phyloP scores from a whole-genome alignment of 1,140 invertebrate species.

The Pollicipes pollicipes region DNA sequence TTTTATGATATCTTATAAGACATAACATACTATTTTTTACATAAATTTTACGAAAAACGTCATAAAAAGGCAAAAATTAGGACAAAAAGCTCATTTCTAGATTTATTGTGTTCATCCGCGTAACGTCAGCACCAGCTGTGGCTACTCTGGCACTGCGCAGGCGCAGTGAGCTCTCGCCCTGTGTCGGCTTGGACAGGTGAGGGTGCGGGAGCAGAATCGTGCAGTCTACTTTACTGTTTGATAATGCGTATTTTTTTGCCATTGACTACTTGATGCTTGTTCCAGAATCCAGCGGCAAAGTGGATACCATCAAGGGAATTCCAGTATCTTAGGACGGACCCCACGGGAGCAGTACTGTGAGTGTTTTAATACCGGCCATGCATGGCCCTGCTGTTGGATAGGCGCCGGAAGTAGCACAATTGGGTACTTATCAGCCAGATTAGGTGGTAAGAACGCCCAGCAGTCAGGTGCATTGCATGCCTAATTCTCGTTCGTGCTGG shows the following conservation, averaged over 20 bases:
- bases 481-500: no score
- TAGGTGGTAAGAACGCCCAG: no score
- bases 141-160: background rate
- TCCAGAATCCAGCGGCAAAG: background rate
- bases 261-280: background rate
- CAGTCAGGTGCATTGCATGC: no score
- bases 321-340: background rate
- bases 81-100: background rate
- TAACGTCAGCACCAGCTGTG: background rate
- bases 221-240: background rate
- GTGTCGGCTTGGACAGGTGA: background rate
- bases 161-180: background rate
- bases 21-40: no score
- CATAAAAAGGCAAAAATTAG: no score
- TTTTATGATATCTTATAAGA: no score
- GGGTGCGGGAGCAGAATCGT: background rate
- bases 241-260: background rate
- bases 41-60: no score
- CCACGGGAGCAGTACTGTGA: background rate
- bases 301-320: background rate
- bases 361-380: no score
- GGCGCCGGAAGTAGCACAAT: no score
- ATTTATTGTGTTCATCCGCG: background rate
- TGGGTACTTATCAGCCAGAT: no score
- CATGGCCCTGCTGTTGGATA: no score